phyloP scores from a whole-genome alignment of 2,113 vertebrate genomes.

The Pachyramphus minor region DNA sequence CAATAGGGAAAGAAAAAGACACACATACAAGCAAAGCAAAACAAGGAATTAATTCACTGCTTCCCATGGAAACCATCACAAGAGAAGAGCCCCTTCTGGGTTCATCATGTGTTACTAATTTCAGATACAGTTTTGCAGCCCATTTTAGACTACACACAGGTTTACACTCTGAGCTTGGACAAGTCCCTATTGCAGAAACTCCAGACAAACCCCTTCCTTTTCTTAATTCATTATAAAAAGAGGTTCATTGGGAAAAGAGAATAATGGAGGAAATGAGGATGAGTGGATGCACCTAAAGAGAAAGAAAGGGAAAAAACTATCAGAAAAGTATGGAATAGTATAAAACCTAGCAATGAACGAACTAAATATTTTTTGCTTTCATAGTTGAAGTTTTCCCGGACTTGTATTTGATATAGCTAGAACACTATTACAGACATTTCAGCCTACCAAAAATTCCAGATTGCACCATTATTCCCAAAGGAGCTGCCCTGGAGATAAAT shows the following conservation, averaged over 20 bases:
- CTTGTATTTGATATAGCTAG: background rate
- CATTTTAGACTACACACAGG: background rate
- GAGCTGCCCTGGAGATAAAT: background rate
- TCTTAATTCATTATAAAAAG: background rate
- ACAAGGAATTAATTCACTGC: background rate
- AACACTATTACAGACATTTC: background rate
- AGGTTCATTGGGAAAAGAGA: background rate
- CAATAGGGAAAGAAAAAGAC: background rate
- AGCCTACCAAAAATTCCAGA: background rate
- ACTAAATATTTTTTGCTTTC: background rate
- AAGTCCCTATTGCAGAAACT: background rate
- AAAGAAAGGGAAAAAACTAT: background rate
- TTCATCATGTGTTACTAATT: background rate
- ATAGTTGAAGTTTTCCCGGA: background rate
- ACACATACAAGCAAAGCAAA: background rate
- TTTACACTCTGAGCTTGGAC: background rate
- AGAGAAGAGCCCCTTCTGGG: background rate
- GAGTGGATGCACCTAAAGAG: background rate
- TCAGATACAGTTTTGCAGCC: background rate
- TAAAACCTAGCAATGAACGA: background rate
- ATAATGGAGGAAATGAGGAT: background rate
- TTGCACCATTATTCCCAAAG: background rate
- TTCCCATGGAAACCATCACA: background rate
- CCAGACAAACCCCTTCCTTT: background rate
- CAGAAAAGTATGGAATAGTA: background rate